Base-by-base conservation (phyloP, 2,797 vertebrate species). In the Myioborus miniatus region DNA sequence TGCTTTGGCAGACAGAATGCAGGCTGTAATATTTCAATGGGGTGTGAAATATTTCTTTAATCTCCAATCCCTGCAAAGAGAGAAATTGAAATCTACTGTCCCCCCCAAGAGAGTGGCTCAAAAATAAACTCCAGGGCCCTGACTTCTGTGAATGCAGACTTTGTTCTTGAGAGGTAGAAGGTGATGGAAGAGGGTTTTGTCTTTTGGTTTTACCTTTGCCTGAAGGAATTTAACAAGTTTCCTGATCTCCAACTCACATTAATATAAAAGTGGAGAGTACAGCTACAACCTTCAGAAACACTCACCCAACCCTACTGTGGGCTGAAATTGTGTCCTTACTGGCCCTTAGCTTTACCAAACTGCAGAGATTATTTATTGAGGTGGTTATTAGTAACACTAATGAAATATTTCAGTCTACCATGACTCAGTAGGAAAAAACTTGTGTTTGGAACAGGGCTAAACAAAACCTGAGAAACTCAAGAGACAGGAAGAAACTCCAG, bases 341-440 rank as follows among this genome's bases (percentile, higher is more conserved):
- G 10, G 3, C 6, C 20, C 26, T 69, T 24, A 30, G 36, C 21
- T 65, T 36, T 30, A 41, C 29, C 37, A 34, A 90, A 27, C 36
- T 62, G 36, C 36, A 23, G 34, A 39, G 32, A 6, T 50, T 75
- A 6, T 62, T 95, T 88, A 56, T 84, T 60, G 67, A 11, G 29
- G 6, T 60, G 34, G 41, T 67, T 55, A 6, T 56, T 91, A 65
- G 74, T 29, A 89, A 74, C 49, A 8, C 12, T 9, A 20, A 53
- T 12, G 26, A 77, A 92, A 83, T 62, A 3, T 26, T 68, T 77
- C 37, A 5, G 3, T 27, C 30, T 59, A 15, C 41, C 7, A 3
- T 92, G 89, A 95, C 78, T 94, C 89, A 80, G 12, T 36, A 27
- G 90, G 80, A 93, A 87, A 87, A 79, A 32, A 20, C 47, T 64